phyloP scores from a whole-genome alignment of 2,888 invertebrate species.

The Autographa gamma region DNA sequence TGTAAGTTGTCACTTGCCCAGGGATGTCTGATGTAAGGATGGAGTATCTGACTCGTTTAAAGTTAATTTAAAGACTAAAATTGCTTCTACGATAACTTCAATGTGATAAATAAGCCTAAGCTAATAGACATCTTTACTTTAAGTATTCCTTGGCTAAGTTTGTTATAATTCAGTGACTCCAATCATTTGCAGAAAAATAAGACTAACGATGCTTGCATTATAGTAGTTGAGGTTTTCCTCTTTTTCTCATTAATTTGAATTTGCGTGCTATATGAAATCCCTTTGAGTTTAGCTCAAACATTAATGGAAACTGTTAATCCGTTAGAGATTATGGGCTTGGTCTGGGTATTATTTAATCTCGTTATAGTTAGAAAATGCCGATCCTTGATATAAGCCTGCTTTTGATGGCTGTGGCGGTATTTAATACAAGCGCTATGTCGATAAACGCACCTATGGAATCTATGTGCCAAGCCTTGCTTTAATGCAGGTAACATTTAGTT shows the following conservation, averaged over 20 bases:
- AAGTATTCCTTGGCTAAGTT: neutral
- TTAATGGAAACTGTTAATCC: constrained; percentile 1
- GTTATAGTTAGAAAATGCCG: constrained; percentile 3
- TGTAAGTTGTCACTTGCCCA: no score
- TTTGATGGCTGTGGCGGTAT: neutral
- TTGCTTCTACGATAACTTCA: no score
- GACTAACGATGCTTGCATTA: neutral
- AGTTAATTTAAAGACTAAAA: no score
- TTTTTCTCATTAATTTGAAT: neutral
- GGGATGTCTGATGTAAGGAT: no score
- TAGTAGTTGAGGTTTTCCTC: neutral
- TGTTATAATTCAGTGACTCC: no score
- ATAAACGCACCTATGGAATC: neutral
- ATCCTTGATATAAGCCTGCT: neutral
- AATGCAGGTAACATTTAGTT: neutral
- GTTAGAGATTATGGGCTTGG: neutral
- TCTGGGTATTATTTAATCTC: constrained; percentile 5
- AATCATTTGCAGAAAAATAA: no score
- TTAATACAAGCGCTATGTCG: neutral
- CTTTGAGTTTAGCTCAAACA: neutral
- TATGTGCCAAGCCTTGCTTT: neutral
- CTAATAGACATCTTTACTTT: neutral
- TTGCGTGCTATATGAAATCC: neutral
- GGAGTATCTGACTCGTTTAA: no score
- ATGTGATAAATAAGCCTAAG: no score